Conservation (phyloP, 2,113 vertebrate species). For the Reinhardtius hippoglossoides region DNA sequence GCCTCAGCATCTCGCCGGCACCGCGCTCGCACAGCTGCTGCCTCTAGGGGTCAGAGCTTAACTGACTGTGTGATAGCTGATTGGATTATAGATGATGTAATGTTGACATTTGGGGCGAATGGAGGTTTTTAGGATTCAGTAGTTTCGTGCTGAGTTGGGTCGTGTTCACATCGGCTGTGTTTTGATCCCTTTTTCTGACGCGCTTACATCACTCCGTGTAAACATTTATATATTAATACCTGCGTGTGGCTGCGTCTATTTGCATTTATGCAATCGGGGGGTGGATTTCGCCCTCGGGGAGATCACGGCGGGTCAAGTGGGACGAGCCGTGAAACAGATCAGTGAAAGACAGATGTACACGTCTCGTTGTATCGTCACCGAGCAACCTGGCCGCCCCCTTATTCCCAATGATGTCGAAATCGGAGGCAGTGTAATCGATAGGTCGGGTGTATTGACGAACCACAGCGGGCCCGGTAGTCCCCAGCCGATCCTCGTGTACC, state of each 20-base stretch:
- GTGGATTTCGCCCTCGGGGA: background rate
- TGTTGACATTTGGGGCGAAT: constrained; percentile 42
- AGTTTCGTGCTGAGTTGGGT: constrained; percentile 11
- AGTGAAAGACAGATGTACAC: constrained; percentile 56
- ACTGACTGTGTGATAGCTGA: constrained; percentile 26
- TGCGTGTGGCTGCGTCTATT: background rate
- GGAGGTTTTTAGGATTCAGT: constrained; percentile 37
- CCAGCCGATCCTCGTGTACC: constrained; percentile 39
- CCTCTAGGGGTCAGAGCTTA: constrained; percentile 29
- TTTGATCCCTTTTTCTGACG: background rate
- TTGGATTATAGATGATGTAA: constrained; percentile 45
- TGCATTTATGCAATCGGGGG: background rate
- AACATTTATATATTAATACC: background rate
- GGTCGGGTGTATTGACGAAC: constrained; percentile 59
- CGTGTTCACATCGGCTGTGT: background rate
- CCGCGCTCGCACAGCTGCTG: background rate
- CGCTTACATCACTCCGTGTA: background rate
- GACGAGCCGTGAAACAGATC: constrained; percentile 31
- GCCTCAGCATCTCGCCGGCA: background rate
- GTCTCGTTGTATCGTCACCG: constrained; percentile 56
- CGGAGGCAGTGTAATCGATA: constrained; percentile 68
- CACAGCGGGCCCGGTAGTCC: constrained; percentile 28
- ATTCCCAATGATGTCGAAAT: constrained; percentile 65
- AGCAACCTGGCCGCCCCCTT: constrained; percentile 47
- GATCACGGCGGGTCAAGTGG: background rate